A percentile compares a stretch with the other conserved stretches of the same genome.
Conservation (phyloP, 2,113 vertebrate species). For the Erpornis zantholeuca region DNA sequence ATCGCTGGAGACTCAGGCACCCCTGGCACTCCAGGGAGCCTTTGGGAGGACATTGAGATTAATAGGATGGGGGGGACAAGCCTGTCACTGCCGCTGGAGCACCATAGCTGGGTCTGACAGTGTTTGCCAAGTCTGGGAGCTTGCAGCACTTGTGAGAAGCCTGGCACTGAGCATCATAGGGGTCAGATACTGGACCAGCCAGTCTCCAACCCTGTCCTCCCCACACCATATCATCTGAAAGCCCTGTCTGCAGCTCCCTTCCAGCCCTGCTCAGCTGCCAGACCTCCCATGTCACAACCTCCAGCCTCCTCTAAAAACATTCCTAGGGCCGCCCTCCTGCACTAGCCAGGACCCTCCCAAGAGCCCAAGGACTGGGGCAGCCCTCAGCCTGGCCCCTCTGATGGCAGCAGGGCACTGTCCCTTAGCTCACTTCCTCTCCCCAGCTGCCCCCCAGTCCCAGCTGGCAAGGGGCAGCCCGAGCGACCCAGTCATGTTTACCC, state of each 20-base stretch:
- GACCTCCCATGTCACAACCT: background rate
- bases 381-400: background rate
- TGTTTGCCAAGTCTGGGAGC: background rate
- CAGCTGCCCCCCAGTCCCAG: background rate
- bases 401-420: background rate
- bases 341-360: background rate
- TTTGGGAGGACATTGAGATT: background rate
- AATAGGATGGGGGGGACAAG: no score
- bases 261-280: background rate
- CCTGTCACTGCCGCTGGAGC: background rate
- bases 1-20: background rate
- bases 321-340: background rate
- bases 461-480: background rate
- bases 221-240: background rate
- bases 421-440: fast-evolving
- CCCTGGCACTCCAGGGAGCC: background rate
- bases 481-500: background rate
- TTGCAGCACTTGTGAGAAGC: background rate
- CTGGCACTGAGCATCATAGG: background rate
- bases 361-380: background rate
- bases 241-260: background rate
- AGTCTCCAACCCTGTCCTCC: no score
- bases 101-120: background rate
- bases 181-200: background rate
- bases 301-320: background rate